A percentile compares a stretch with the other conserved stretches of the same genome.
These are phyloP conservation scores for Hestina assimilis DNA, from an alignment of 1,140 invertebrate genomes.

Conservation along the genomic window DNA sequence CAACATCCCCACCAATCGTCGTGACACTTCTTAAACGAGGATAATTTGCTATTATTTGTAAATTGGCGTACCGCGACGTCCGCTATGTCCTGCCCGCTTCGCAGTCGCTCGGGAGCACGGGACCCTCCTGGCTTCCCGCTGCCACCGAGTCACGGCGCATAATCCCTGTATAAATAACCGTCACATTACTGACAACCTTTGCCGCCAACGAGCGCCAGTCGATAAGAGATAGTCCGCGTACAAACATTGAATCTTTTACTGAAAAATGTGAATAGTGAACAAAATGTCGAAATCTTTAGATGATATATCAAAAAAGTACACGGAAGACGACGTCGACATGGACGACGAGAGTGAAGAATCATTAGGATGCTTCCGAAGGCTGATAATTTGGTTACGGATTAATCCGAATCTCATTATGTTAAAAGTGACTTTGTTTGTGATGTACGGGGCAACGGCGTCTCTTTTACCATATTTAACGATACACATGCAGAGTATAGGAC, in stretches of 20 bases:
- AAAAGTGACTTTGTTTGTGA: constrained; percentile 88
- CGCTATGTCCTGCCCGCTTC: constrained; percentile 47
- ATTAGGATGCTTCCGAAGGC: constrained; percentile 40
- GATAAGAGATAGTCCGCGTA: constrained; percentile 66
- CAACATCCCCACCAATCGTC: constrained; percentile 74
- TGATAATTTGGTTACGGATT: constrained; percentile 75
- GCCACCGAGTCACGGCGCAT: constrained; percentile 39
- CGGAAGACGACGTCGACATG: constrained; percentile 58
- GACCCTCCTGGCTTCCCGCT: constrained; percentile 55
- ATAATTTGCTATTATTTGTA: constrained; percentile 78
- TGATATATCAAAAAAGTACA: constrained; percentile 60
- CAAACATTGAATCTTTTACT: constrained; percentile 43
- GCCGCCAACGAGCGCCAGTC: constrained; percentile 59
- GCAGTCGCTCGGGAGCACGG: constrained; percentile 67
- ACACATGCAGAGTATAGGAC: constrained; percentile 92
- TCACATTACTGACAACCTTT: constrained; percentile 44
- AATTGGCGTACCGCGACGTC: constrained; percentile 71
- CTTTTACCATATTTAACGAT: constrained; percentile 90
- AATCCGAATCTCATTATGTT: constrained; percentile 87
- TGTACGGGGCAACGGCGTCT: constrained; percentile 89
- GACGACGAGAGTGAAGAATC: constrained; percentile 59
- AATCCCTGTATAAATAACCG: constrained; percentile 68
- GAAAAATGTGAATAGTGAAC: constrained; percentile 53
- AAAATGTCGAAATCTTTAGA: constrained; percentile 57
- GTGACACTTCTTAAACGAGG: constrained; percentile 76